Base-by-base conservation (phyloP, 2,113 vertebrate genomes). In the Takifugu bimaculatus region DNA sequence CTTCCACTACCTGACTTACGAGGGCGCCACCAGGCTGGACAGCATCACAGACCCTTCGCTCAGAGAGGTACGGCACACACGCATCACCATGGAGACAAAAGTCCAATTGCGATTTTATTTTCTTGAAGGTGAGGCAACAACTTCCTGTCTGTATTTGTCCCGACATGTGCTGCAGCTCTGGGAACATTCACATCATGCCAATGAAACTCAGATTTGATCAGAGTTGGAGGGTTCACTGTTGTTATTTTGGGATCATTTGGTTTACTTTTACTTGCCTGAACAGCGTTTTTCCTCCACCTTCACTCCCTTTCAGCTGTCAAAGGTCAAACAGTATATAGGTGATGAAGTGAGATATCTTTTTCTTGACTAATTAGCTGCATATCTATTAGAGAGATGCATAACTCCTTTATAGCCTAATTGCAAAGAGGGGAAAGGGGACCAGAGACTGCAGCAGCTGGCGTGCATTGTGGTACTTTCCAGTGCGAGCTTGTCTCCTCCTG, bases 1-100 rank as follows among this genome's bases (percentile, higher is more conserved):
- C 89, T 99, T 98, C 77, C 95, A 96, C 91, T 93, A 96, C 85
- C 85, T 98, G 85, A 98, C 96, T 26, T 99, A 99, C 55, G 95
- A 98, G 90, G 93, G 95, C 89, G 93, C 93, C 35, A 90, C 96
- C 86, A 95, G 88, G 89, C 90, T 96, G 89, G 95, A 99, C 81
- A 91, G 92, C 77, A 92, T 97, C 90, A 85, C 91, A 54, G 95
- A 99, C 86, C 92, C 92, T 64, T 86, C 90, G 65, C 90, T 96
- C 72, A 90, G 94, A 84, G 95, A 99, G 95, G 96, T 98, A 93
- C 79, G 91, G 60, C 50, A 13, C 25, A 26, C 13, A 51, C 57
- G 13, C 29, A 60, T 83, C 50, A 20, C 68, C 61, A 70, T 76
- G 68, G 68, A 49, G 52, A 78, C 58, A n/a, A 20, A 49, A 47